Percentiles rank a stretch among this genome's conserved stretches.
These are phyloP conservation scores for Hestina assimilis DNA, from an alignment of 1,140 invertebrate genomes.

Conservation along the genomic window DNA sequence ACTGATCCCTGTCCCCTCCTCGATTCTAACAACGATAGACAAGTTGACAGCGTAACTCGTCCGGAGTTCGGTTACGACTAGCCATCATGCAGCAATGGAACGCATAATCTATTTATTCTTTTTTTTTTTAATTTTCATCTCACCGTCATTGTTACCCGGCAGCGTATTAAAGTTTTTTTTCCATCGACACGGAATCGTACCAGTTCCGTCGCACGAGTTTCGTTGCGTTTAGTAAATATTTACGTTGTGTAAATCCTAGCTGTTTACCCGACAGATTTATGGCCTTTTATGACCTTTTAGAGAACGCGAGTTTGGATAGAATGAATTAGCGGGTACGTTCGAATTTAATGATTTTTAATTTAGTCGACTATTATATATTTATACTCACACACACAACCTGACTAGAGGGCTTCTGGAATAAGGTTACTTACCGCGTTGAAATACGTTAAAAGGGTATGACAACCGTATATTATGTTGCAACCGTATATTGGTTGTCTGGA, in stretches of 20 bases:
- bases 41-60: constrained; percentile 22
- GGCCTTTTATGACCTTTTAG: constrained; percentile 13
- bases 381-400: neutral
- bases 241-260: constrained; percentile 17
- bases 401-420: too few relatives aligned
- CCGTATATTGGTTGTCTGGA: too few relatives aligned
- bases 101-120: constrained; percentile 7
- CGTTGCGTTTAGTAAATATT: constrained; percentile 15
- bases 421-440: too few relatives aligned
- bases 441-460: neutral
- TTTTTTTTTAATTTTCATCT: constrained; percentile 20
- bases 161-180: constrained; percentile 13
- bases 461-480: neutral
- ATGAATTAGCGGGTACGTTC: constrained; percentile 9
- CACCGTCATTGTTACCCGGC: neutral
- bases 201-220: neutral
- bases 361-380: neutral
- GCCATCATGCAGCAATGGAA: constrained; percentile 4
- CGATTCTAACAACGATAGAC: constrained; percentile 7
- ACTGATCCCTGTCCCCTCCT: constrained; percentile 9
- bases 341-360: constrained; percentile 12
- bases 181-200: neutral
- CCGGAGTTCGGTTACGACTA: constrained; percentile 9
- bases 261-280: constrained; percentile 11
- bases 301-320: constrained; percentile 9